Conservation (phyloP, 2,797 vertebrate genomes). For the Morus bassanus region DNA sequence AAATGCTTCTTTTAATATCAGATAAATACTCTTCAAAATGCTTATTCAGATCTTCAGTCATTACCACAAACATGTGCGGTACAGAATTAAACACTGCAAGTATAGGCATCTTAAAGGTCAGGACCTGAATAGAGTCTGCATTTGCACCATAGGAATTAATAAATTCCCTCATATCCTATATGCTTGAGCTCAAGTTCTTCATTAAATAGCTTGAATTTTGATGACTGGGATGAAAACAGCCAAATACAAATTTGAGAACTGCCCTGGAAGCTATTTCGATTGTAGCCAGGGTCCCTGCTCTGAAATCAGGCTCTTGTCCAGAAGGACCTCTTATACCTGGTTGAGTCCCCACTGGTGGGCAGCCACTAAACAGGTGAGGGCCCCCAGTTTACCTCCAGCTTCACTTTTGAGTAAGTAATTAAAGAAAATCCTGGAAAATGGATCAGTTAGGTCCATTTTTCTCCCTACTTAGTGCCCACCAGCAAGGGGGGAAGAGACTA, state of each 20-base stretch:
- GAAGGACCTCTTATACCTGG: neutral
- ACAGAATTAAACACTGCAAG: constrained; percentile 19
- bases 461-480: neutral
- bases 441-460: neutral
- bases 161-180: neutral
- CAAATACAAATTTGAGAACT: neutral
- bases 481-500: neutral
- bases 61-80: neutral
- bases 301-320: neutral
- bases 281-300: neutral
- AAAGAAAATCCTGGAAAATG: neutral
- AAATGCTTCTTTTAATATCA: constrained; percentile 30
- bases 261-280: neutral
- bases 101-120: neutral
- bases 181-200: neutral
- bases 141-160: neutral
- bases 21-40: constrained; percentile 27
- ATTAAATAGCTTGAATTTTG: neutral
- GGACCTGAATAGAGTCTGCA: neutral
- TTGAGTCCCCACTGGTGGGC: neutral
- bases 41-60: constrained; percentile 15
- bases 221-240: neutral
- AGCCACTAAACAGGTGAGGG: neutral
- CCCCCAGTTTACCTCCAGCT: neutral
- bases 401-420: neutral